These are phyloP conservation scores for Chaetophractus vellerosus DNA, from an alignment of 2,797 vertebrate genomes.

Conservation along the genomic window DNA sequence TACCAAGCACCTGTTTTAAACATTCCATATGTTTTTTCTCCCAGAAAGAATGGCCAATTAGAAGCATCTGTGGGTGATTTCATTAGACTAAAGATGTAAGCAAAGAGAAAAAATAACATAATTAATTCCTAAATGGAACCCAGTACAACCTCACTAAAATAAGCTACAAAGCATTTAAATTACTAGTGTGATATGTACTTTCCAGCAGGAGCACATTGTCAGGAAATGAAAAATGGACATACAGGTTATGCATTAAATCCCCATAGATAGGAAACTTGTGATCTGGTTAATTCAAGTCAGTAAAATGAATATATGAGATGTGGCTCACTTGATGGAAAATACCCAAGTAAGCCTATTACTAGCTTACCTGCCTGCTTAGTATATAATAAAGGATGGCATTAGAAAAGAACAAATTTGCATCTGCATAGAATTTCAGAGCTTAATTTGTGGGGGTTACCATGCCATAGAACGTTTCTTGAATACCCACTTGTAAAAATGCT, in stretches of 20 bases:
- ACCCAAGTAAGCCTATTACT: background rate
- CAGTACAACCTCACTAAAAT: conserved; percentile 64
- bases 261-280: conserved; percentile 59
- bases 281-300: conserved; percentile 54
- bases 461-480: background rate
- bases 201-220: conserved; percentile 49
- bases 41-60: conserved; percentile 57
- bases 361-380: background rate
- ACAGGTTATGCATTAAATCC: conserved; percentile 42
- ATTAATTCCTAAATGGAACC: conserved; percentile 75
- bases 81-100: conserved; percentile 74
- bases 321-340: conserved; percentile 53
- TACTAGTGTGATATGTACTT: conserved; percentile 31
- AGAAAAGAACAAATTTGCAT: background rate
- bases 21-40: conserved; percentile 63
- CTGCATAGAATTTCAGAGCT: background rate
- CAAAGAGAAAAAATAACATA: conserved; percentile 65
- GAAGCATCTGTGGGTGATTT: conserved; percentile 75
- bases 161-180: conserved; percentile 40
- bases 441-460: background rate
- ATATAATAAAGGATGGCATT: background rate
- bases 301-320: conserved; percentile 35
- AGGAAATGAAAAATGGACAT: conserved; percentile 65
- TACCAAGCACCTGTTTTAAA: conserved; percentile 71
- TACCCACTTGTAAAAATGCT: background rate